Conservation (phyloP, 2,888 invertebrate species). For the Calameuta pallipes region DNA sequence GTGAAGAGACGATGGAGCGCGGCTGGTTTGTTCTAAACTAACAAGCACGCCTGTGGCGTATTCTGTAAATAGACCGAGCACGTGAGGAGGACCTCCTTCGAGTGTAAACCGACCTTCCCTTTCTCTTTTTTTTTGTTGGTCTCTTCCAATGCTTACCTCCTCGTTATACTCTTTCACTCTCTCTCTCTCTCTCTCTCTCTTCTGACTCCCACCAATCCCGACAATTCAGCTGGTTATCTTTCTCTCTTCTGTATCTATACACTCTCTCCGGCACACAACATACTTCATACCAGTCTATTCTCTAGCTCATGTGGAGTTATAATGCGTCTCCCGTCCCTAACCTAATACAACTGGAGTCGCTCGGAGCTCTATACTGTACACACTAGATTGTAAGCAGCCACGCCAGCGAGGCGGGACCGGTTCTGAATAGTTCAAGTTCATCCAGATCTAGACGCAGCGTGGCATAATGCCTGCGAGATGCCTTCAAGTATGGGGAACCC, state of each 20-base stretch:
- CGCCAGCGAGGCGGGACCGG: conserved; percentile 45
- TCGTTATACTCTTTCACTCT: conserved; percentile 3
- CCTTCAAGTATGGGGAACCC: background rate
- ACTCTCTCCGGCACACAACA: conserved; percentile 1
- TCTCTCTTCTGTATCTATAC: background rate
- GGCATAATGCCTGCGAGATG: background rate
- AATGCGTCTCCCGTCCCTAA: conserved; percentile 54
- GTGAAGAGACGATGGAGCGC: background rate
- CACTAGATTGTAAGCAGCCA: background rate
- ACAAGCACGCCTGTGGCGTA: conserved; percentile 13
- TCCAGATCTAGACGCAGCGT: conserved; percentile 43
- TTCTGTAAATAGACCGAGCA: conserved; percentile 26
- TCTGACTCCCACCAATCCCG: background rate
- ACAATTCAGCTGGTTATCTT: background rate
- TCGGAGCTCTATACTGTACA: conserved; percentile 38
- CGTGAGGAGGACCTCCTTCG: conserved; percentile 29
- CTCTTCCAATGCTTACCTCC: background rate
- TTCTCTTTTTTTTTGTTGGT: background rate
- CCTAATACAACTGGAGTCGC: conserved; percentile 58
- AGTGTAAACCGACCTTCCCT: conserved; percentile 26
- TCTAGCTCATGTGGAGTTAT: conserved; percentile 52
- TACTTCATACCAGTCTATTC: conserved; percentile 39
- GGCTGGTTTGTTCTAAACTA: background rate
- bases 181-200: conserved; percentile 8
- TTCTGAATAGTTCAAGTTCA: conserved; percentile 56